Evolutionary conservation across 2,797 vertebrate genomes (phyloP), one percentile per base, ranked within the genome.

Genomic region (Myripristis murdjan): DNA sequence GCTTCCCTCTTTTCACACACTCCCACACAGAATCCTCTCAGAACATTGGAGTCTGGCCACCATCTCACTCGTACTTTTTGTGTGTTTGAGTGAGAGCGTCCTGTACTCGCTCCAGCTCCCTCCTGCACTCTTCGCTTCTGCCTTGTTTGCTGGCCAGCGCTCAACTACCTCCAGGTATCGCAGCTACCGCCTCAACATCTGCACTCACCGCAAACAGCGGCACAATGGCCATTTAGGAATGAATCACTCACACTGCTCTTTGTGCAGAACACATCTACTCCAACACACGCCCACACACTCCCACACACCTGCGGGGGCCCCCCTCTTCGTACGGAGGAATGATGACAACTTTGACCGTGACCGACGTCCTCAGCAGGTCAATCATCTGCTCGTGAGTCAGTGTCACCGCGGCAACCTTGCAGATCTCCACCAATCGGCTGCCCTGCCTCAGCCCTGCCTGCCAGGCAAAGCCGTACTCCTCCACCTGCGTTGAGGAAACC

Each of bases 401-500:
- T 0, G 97, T 97, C 71, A 97, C 96, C 0, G 97, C 96, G 0
- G 97, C 97, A 59, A 98, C 97, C 72, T 98, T 99, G 92, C 97
- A 98, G 83, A 98, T 97, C 89, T 98, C 97, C 46, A 98, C 97
- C 57, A 98, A 81, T 0, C 97, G 95, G 80, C 97, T 98, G 60
- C 97, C 97, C 61, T 97, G 97, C 15, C 97, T 94, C 60, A 99
- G 91, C 0, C 97, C 97, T 0, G 98, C 97, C 84, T 98, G 97
- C 98, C 98, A 99, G 71, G 98, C 98, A 4, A 99, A 99, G 26
- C 98, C 98, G 0, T 99, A 98, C 39, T 98, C 97, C 88, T 99
- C 98, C 82, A 99, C 98, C 92, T 93, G 75, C 22, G 54, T 20
- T 1, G 4, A 43, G 5, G 51, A 26, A 55, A 23, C 20, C 47